Evolutionary conservation across 1,140 invertebrate species (phyloP).

Genomic region (Phymastichus coffea): DNA sequence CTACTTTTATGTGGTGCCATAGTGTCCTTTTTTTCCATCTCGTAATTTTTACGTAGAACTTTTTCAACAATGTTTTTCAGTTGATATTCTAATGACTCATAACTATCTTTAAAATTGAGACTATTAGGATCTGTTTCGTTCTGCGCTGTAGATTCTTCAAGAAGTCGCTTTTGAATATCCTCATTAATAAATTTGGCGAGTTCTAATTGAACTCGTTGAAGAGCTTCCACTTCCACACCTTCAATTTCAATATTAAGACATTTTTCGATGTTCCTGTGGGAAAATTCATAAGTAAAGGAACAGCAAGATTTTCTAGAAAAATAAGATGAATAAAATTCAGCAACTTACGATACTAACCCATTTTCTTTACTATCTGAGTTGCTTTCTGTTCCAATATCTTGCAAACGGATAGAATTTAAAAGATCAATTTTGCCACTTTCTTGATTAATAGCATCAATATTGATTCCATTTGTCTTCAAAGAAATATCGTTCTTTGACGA

Average conservation of each 20-base stretch:
- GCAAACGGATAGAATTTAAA: constrained; percentile 48
- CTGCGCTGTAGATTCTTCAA: neutral
- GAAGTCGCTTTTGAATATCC: constrained; percentile 34
- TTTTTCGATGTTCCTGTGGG: constrained; percentile 33
- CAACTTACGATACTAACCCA: no score
- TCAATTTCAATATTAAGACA: constrained; percentile 52
- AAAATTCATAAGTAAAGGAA: neutral
- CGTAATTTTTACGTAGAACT: constrained; percentile 47
- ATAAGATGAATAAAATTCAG: no score
- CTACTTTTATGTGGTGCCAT: neutral
- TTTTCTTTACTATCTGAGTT: neutral
- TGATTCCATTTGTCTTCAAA: constrained; percentile 18
- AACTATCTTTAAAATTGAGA: constrained; percentile 31
- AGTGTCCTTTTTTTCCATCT: constrained; percentile 4
- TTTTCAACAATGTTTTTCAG: constrained; percentile 49
- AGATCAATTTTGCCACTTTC: constrained; percentile 47
- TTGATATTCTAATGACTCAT: constrained; percentile 41
- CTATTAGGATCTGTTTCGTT: neutral
- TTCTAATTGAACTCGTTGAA: constrained; percentile 44
- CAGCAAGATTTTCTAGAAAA: no score
- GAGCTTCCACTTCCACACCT: constrained; percentile 40
- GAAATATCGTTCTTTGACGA: constrained; percentile 7
- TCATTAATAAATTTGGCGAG: constrained; percentile 45
- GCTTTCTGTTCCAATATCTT: constrained; percentile 37
- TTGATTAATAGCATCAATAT: constrained; percentile 28